Evolutionary conservation across 2,113 vertebrate genomes (phyloP).

Genomic region (Halcyon senegalensis): DNA sequence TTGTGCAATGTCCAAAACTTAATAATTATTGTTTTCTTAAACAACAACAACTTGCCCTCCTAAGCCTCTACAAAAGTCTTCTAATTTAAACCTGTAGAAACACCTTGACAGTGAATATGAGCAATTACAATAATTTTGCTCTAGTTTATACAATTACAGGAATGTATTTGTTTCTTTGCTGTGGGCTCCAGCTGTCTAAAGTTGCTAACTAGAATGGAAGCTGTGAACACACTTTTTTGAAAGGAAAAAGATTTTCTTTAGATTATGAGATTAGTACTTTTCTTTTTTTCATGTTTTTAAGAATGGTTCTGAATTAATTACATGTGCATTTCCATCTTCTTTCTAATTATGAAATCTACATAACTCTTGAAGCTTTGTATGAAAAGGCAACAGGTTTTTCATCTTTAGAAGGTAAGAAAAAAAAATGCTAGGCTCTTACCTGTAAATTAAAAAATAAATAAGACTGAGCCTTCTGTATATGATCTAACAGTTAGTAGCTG

Average conservation of each 20-base stretch:
- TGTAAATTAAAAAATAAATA: not conserved
- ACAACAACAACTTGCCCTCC: not conserved
- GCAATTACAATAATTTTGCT: slow-evolving; percentile 6
- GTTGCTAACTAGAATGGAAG: not conserved
- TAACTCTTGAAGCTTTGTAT: not conserved
- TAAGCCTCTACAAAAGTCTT: slow-evolving; percentile 28
- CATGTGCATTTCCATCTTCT: not conserved
- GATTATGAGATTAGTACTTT: not conserved
- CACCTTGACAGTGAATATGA: slow-evolving; percentile 5
- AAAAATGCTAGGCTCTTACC: not conserved
- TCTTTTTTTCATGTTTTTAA: not conserved
- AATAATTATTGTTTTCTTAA: slow-evolving; percentile 32
- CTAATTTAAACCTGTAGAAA: slow-evolving; percentile 11
- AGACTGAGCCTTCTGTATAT: not conserved
- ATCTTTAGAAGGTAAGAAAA: not conserved
- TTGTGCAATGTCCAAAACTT: slow-evolving; percentile 2
- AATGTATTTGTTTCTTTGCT: slow-evolving; percentile 36
- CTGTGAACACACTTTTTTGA: not conserved
- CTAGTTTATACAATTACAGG: slow-evolving; percentile 33
- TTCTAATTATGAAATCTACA: not conserved
- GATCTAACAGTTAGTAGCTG: not conserved
- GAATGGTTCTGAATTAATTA: slow-evolving; percentile 8
- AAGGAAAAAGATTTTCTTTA: slow-evolving; percentile 19
- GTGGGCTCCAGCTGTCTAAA: slow-evolving; percentile 19
- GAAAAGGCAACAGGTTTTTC: not conserved